phyloP scores from a whole-genome alignment of 2,113 vertebrate species.

The Chionis minor region DNA sequence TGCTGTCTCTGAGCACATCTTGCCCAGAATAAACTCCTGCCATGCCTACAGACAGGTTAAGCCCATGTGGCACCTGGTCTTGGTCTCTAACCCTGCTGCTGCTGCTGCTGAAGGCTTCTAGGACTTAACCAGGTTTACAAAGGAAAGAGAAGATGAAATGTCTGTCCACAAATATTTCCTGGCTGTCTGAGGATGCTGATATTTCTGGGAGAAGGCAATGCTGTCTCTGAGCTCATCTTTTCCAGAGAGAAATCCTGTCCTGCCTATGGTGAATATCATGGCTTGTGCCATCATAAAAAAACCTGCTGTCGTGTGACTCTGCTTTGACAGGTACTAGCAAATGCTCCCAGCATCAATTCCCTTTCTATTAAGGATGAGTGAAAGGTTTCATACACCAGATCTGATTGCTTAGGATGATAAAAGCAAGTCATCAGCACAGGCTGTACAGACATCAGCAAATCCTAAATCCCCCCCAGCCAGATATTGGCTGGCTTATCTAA shows the following conservation, averaged over 20 bases:
- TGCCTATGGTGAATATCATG: accelerated
- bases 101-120: accelerated
- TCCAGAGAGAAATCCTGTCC: neutral
- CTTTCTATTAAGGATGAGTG: neutral
- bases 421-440: neutral
- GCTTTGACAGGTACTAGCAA: neutral
- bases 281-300: neutral
- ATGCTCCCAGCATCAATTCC: neutral
- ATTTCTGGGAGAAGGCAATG: neutral
- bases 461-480: neutral
- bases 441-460: neutral
- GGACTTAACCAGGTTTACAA: neutral
- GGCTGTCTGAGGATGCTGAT: neutral
- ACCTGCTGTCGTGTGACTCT: accelerated
- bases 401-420: neutral
- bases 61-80: neutral
- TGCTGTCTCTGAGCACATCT: neutral
- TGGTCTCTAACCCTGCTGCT: neutral
- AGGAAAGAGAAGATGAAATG: neutral
- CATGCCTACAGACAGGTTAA: neutral
- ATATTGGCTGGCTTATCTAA: neutral
- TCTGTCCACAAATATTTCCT: neutral
- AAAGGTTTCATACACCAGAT: neutral
- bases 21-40: neutral
- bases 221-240: neutral